Evolutionary conservation across 1,140 invertebrate genomes (phyloP).

Genomic region (Drosophila tropicalis): DNA sequence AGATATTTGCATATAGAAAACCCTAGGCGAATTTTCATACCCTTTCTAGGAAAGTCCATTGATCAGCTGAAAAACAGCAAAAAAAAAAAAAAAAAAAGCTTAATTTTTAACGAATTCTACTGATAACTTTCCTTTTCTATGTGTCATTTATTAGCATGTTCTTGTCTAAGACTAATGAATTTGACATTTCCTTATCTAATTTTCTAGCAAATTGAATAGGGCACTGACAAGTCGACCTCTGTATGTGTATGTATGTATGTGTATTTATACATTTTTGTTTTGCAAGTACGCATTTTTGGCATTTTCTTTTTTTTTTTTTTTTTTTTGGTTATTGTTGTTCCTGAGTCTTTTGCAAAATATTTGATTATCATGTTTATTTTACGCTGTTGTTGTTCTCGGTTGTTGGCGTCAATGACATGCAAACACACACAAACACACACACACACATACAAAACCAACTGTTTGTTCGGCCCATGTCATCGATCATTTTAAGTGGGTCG

Average conservation of each 20-base stretch:
- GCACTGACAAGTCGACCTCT: slow-evolving; percentile 1
- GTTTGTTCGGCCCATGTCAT: slow-evolving; percentile 41
- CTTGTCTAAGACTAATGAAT: not conserved
- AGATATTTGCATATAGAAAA: not conserved
- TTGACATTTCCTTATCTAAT: not conserved
- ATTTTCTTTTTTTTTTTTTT: not conserved
- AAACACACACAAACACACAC: slow-evolving; percentile 55
- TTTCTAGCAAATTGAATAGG: slow-evolving; percentile 6
- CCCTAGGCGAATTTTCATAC: too few species aligned
- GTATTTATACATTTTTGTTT: not conserved
- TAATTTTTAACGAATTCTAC: too few species aligned
- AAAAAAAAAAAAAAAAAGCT: too few species aligned
- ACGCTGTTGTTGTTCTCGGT: slow-evolving; percentile 13
- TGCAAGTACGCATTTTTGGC: not conserved
- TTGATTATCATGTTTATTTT: slow-evolving; percentile 22
- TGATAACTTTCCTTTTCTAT: too few species aligned
- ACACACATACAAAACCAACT: slow-evolving; percentile 8
- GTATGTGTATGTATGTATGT: not conserved
- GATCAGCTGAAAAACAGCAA: too few species aligned
- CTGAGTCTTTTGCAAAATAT: not conserved
- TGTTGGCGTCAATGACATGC: slow-evolving; percentile 46
- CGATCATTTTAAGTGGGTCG: slow-evolving; percentile 61
- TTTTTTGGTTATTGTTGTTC: not conserved
- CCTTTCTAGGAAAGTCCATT: too few species aligned
- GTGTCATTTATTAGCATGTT: not conserved